phyloP scores from a whole-genome alignment of 2,113 vertebrate genomes.

The Microtus richardsoni region DNA sequence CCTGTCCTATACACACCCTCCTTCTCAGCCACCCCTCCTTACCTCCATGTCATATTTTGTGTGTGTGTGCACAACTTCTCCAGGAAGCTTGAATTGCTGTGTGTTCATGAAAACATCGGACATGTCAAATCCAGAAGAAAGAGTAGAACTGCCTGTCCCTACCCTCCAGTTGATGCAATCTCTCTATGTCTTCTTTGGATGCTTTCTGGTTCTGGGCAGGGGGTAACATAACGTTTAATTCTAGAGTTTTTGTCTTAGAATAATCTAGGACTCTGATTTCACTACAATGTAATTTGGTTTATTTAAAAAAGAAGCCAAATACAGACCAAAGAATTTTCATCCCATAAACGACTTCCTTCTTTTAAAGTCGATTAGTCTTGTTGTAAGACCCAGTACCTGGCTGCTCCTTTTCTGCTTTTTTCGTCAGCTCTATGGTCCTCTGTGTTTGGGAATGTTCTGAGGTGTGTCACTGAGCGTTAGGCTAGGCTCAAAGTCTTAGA shows the following conservation, averaged over 20 bases:
- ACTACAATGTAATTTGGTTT: not conserved
- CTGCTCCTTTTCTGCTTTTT: not conserved
- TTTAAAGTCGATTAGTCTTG: slow-evolving; percentile 37
- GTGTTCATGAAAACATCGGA: not conserved
- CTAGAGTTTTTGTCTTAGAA: not conserved
- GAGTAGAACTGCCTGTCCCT: not conserved
- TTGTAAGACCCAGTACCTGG: not conserved
- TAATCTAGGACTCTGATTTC: not conserved
- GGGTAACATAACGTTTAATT: not conserved
- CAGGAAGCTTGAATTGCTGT: not conserved
- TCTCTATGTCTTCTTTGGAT: not conserved
- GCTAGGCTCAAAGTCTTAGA: slow-evolving; percentile 20
- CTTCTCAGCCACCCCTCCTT: not conserved
- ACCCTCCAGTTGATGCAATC: not conserved
- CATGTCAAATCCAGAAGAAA: not conserved
- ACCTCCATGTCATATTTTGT: not conserved
- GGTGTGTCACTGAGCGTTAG: not conserved
- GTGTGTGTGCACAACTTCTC: not conserved
- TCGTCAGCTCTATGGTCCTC: not conserved
- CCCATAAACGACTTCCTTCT: slow-evolving; percentile 35
- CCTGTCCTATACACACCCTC: no score
- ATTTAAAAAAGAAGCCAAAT: not conserved
- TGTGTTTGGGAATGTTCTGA: slow-evolving; percentile 25
- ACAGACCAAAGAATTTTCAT: slow-evolving; percentile 30
- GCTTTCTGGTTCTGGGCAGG: not conserved